Evolutionary conservation across 1,140 invertebrate species (phyloP).

Genomic region (Hirudo medicinalis): DNA sequence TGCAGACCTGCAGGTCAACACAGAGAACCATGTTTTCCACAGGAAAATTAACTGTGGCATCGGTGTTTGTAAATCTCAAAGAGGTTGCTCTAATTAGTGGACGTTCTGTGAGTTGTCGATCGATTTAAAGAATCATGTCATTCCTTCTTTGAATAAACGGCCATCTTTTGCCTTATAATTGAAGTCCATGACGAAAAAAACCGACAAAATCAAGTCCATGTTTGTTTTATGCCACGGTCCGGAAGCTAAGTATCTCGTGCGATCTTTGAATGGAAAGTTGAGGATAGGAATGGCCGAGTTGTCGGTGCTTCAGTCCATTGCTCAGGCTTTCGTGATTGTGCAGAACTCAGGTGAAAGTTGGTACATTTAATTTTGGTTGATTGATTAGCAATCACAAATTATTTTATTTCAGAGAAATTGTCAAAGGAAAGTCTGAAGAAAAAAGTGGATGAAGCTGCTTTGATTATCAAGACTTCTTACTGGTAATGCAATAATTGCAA

Average conservation of each 20-base stretch:
- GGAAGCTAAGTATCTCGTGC: conserved; percentile 81
- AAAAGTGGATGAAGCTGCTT: conserved; percentile 58
- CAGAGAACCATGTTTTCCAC: conserved; percentile 71
- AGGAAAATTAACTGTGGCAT: conserved; percentile 43
- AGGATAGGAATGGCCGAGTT: conserved; percentile 93
- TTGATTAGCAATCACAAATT: too few relatives aligned
- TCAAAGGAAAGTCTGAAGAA: conserved; percentile 62
- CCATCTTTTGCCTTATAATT: too few relatives aligned
- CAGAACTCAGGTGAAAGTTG: conserved; percentile 36
- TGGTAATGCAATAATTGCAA: conserved; percentile 49
- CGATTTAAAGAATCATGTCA: too few relatives aligned
- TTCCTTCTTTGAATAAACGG: too few relatives aligned
- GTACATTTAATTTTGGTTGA: not conserved
- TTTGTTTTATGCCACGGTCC: conserved; percentile 79
- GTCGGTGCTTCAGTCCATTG: conserved; percentile 74
- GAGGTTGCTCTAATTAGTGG: conserved; percentile 81
- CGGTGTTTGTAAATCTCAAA: conserved; percentile 71
- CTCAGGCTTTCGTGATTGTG: conserved; percentile 58
- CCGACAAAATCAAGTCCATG: conserved; percentile 76
- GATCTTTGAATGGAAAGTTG: conserved; percentile 82
- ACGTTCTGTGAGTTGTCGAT: conserved; percentile 46
- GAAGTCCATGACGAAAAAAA: conserved; percentile 60
- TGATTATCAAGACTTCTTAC: conserved; percentile 81
- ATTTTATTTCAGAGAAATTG: conserved; percentile 30
- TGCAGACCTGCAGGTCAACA: conserved; percentile 59